phyloP scores from a whole-genome alignment of 2,113 vertebrate species.

The Phodopus roborovskii region DNA sequence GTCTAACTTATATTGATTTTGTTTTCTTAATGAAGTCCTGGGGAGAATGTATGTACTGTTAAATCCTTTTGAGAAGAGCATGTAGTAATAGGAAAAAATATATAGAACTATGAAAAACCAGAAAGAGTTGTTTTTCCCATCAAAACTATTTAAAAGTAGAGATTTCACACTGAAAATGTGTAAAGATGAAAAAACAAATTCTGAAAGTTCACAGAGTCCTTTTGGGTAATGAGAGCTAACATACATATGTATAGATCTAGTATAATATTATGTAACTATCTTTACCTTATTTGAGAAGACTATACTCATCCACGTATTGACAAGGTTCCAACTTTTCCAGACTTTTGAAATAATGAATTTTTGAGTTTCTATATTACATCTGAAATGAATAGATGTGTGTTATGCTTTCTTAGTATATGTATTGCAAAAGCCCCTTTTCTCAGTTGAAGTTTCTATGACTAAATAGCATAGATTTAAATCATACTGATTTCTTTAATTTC shows the following conservation, averaged over 20 bases:
- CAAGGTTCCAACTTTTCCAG: background rate
- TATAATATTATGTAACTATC: background rate
- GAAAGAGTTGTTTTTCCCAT: background rate
- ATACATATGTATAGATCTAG: background rate
- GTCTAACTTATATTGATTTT: background rate
- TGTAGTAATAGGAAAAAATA: background rate
- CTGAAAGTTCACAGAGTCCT: background rate
- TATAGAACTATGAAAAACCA: background rate
- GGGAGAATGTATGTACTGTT: background rate
- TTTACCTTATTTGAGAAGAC: background rate
- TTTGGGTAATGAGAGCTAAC: background rate
- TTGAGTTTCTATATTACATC: background rate
- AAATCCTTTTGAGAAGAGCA: background rate
- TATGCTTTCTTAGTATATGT: background rate
- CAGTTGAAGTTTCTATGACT: background rate
- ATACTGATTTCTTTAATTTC: background rate
- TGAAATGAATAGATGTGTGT: background rate
- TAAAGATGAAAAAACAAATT: background rate
- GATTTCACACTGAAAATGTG: constrained; percentile 1
- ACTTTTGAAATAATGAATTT: background rate
- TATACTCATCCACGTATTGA: background rate
- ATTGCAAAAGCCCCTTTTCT: background rate
- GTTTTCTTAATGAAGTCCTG: background rate
- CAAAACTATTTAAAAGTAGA: background rate
- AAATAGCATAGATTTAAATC: background rate